phyloP scores from a whole-genome alignment of 2,113 vertebrate species.

The Alethe diademata region DNA sequence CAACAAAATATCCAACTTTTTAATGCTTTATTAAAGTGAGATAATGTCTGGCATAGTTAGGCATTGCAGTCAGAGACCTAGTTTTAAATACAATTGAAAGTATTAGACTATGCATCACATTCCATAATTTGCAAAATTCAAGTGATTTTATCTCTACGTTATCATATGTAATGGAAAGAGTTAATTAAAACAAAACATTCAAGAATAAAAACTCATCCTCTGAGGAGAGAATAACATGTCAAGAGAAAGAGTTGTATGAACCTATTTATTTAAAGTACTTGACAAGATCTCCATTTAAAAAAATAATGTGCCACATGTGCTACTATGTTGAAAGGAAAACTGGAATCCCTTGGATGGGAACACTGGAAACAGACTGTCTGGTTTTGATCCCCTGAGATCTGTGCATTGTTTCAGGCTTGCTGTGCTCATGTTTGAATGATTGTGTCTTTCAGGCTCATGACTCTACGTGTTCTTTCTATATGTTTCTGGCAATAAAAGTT shows the following conservation, averaged over 20 bases:
- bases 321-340: background rate
- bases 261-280: background rate
- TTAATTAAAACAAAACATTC: background rate
- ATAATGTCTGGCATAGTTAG: background rate
- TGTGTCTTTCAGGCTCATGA: background rate
- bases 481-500: background rate
- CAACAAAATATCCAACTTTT: background rate
- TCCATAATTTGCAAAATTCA: background rate
- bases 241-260: background rate
- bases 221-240: background rate
- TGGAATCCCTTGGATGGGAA: background rate
- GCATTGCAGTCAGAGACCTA: background rate
- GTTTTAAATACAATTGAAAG: background rate
- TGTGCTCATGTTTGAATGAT: background rate
- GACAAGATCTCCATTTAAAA: background rate
- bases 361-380: background rate
- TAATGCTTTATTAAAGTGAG: background rate
- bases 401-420: background rate
- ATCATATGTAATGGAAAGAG: background rate
- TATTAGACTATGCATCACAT: background rate
- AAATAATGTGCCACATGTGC: background rate
- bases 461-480: background rate
- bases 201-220: background rate
- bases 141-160: background rate
- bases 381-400: accelerated